Evolutionary conservation across 2,797 vertebrate species (phyloP).

Genomic region (Myripristis murdjan): DNA sequence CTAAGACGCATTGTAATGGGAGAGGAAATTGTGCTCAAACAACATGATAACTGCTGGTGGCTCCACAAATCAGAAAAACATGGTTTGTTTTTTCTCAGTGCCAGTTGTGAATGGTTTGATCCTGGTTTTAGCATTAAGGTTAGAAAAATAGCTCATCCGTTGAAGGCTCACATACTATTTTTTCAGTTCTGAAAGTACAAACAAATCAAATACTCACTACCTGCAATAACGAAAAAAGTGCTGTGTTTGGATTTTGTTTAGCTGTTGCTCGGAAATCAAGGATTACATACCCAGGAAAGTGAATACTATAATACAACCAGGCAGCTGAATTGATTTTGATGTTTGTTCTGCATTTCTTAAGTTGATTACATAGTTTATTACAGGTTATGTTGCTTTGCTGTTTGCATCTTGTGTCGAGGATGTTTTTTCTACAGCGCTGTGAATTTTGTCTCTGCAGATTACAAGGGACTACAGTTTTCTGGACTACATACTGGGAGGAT

Average conservation of each 20-base stretch:
- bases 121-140: slow-evolving; percentile 7
- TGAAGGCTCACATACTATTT: too few species aligned
- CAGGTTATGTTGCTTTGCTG: not conserved
- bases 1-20: slow-evolving; percentile 70
- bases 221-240: too few species aligned
- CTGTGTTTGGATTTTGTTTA: too few species aligned
- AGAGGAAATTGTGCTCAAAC: slow-evolving; percentile 60
- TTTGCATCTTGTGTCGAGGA: slow-evolving; percentile 3
- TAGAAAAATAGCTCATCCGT: not conserved
- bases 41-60: slow-evolving; percentile 49
- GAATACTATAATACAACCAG: too few species aligned
- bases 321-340: too few species aligned
- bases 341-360: not conserved
- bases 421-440: slow-evolving; percentile 13
- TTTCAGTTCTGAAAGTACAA: too few species aligned
- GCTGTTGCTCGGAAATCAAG: too few species aligned
- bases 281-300: too few species aligned
- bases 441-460: slow-evolving; percentile 85
- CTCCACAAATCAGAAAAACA: slow-evolving; percentile 21
- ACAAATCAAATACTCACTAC: too few species aligned
- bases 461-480: slow-evolving; percentile 95
- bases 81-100: not conserved
- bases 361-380: not conserved
- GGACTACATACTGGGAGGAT: slow-evolving; percentile 98
- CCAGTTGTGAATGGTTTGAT: not conserved